Evolutionary conservation across 2,888 invertebrate genomes (phyloP).

Genomic region (Drosophila picticornis): DNA sequence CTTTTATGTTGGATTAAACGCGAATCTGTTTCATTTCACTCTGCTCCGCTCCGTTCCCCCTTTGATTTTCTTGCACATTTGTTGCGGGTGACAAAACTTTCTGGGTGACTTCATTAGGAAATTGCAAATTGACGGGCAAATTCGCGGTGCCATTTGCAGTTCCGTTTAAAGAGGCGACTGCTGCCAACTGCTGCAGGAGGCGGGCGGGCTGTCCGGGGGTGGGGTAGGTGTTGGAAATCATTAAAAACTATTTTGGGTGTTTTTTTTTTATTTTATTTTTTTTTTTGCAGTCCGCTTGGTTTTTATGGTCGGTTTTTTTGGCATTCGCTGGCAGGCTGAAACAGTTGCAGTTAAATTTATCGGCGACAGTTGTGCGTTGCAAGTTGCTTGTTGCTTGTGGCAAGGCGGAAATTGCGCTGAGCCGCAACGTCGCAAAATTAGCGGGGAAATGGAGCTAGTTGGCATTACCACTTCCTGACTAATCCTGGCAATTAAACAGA

Average conservation of each 20-base stretch:
- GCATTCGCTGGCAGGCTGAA: slow-evolving; percentile 20
- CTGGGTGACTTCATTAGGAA: slow-evolving; percentile 53
- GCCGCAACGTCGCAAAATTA: slow-evolving; percentile 48
- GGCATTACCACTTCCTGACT: slow-evolving; percentile 65
- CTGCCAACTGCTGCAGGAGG: slow-evolving; percentile 8
- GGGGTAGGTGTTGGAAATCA: slow-evolving; percentile 29
- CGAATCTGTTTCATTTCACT: not conserved
- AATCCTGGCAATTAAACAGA: slow-evolving; percentile 76
- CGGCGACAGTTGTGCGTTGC: slow-evolving; percentile 72
- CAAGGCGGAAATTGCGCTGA: slow-evolving; percentile 73
- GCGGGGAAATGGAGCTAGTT: not conserved
- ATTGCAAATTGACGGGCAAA: slow-evolving; percentile 56
- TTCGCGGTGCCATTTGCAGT: slow-evolving; percentile 63
- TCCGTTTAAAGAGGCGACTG: slow-evolving; percentile 58
- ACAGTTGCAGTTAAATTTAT: slow-evolving; percentile 70
- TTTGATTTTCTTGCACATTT: slow-evolving; percentile 2
- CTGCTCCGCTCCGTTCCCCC: not conserved
- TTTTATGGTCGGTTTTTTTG: slow-evolving; percentile 58
- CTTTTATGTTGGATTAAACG: not conserved
- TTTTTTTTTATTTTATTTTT: slow-evolving; percentile 27
- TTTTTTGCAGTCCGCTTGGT: slow-evolving; percentile 28
- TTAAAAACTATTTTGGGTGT: slow-evolving; percentile 65
- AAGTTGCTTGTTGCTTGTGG: slow-evolving; percentile 12
- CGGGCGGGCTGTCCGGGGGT: not conserved
- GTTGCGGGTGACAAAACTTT: slow-evolving; percentile 32